phyloP scores from a whole-genome alignment of 2,888 invertebrate species.

The Hemithea aestivaria region DNA sequence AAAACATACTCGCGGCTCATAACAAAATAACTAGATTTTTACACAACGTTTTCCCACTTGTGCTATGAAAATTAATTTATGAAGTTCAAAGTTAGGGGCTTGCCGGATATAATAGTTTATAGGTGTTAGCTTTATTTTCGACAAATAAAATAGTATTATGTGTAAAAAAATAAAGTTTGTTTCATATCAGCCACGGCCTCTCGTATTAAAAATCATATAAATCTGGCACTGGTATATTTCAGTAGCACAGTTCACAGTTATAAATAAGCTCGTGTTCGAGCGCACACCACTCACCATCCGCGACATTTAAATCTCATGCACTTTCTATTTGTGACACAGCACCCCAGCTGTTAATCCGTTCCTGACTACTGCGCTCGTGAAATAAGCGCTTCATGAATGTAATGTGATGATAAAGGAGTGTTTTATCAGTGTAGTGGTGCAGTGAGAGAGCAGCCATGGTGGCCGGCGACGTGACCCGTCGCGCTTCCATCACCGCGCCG shows the following conservation, averaged over 20 bases:
- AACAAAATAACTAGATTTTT: too few species aligned
- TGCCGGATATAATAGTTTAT: too few species aligned
- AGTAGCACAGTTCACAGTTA: slow-evolving; percentile 50
- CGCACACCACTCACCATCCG: slow-evolving; percentile 35
- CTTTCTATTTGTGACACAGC: slow-evolving; percentile 62
- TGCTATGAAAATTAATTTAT: too few species aligned
- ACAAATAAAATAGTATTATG: too few species aligned
- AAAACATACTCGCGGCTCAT: too few species aligned
- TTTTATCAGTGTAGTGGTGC: slow-evolving; percentile 35
- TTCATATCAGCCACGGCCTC: too few species aligned
- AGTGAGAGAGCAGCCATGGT: slow-evolving; percentile 48
- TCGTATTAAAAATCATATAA: slow-evolving; percentile 54
- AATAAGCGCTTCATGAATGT: slow-evolving; percentile 8
- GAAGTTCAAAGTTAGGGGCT: too few species aligned
- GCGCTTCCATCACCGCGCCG: slow-evolving; percentile 73
- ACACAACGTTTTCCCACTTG: too few species aligned
- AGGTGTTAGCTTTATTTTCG: too few species aligned
- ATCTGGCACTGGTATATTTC: slow-evolving; percentile 52
- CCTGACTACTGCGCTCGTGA: slow-evolving; percentile 9
- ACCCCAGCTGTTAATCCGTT: slow-evolving; percentile 35
- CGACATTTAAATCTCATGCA: slow-evolving; percentile 69
- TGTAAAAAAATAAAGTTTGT: too few species aligned
- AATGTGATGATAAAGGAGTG: slow-evolving; percentile 10
- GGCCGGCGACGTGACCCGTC: slow-evolving; percentile 73
- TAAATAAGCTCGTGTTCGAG: slow-evolving; percentile 52